Evolutionary conservation across 1,140 invertebrate genomes (phyloP).

Genomic region (Drosophila equinoxialis): DNA sequence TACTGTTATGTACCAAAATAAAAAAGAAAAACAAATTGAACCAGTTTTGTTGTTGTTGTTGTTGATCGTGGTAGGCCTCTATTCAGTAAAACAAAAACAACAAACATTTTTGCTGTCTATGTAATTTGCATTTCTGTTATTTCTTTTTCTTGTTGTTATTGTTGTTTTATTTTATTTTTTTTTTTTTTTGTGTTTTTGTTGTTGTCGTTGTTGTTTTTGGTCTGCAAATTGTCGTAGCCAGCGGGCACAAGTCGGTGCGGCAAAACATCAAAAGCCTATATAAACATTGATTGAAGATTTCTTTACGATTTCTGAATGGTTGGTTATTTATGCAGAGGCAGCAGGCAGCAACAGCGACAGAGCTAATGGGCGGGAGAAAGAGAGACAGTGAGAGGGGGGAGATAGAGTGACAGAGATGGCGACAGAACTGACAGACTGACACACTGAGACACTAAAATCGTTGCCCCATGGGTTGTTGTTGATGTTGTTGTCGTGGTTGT

Average conservation of each 20-base stretch:
- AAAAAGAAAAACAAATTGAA: background rate
- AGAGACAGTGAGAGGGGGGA: slow-evolving; percentile 21
- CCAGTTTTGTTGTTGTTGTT: slow-evolving; percentile 4
- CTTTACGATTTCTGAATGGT: slow-evolving; percentile 82
- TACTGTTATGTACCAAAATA: slow-evolving; percentile 5
- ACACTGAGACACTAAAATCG: slow-evolving; percentile 80
- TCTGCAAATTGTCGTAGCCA: slow-evolving; percentile 74
- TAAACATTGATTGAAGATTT: slow-evolving; percentile 82
- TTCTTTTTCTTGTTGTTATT: slow-evolving; percentile 12
- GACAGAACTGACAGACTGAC: slow-evolving; percentile 67
- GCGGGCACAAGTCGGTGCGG: slow-evolving; percentile 51
- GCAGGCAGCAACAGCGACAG: slow-evolving; percentile 39
- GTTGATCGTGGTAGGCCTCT: slow-evolving; percentile 14
- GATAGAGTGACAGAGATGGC: slow-evolving; percentile 38
- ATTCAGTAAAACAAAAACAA: background rate
- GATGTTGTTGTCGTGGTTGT: slow-evolving; percentile 24
- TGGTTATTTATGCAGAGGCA: slow-evolving; percentile 81
- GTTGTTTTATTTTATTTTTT: too few relatives aligned
- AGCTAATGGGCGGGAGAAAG: background rate
- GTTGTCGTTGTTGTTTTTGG: slow-evolving; percentile 3
- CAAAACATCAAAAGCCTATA: slow-evolving; percentile 74
- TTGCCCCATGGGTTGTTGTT: slow-evolving; percentile 55
- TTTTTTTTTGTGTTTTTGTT: background rate
- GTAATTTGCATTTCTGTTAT: slow-evolving; percentile 73
- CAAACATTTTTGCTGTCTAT: slow-evolving; percentile 40